Conservation (phyloP, 2,888 invertebrate species). For the Eupithecia pulchellata region DNA sequence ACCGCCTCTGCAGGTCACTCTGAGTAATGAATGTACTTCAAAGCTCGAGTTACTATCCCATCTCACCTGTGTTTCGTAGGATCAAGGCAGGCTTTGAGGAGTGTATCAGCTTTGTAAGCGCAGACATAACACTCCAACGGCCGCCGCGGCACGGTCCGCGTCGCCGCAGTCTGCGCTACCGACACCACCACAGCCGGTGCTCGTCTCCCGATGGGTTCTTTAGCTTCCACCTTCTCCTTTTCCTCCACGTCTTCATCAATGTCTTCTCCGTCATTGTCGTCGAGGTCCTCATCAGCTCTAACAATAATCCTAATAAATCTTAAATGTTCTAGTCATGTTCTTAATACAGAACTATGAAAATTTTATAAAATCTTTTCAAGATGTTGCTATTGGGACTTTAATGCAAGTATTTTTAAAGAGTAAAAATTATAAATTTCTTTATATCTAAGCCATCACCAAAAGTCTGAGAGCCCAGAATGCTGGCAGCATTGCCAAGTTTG, state of each 20-base stretch:
- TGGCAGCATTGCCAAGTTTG: background rate
- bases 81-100: constrained; percentile 71
- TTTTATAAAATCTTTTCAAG: background rate
- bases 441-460: background rate
- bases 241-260: constrained; percentile 62
- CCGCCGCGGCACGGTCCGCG: constrained; percentile 61
- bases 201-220: constrained; percentile 42
- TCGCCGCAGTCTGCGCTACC: constrained; percentile 45
- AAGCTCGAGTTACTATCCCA: background rate
- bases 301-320: background rate
- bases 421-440: background rate
- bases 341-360: background rate
- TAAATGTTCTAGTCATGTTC: constrained; percentile 1
- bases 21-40: too few species aligned
- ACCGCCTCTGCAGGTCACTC: too few species aligned
- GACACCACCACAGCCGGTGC: constrained; percentile 44
- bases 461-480: background rate
- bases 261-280: constrained; percentile 54
- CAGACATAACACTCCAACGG: constrained; percentile 78
- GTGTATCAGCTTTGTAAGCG: constrained; percentile 70
- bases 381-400: background rate
- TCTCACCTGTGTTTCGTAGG: constrained; percentile 73
- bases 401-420: background rate
- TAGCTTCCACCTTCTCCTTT: constrained; percentile 43
- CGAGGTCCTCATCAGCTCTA: background rate